Evolutionary conservation across 2,113 vertebrate species (phyloP), one percentile per base, ranked within the genome.

Genomic region (Jacana jacana): DNA sequence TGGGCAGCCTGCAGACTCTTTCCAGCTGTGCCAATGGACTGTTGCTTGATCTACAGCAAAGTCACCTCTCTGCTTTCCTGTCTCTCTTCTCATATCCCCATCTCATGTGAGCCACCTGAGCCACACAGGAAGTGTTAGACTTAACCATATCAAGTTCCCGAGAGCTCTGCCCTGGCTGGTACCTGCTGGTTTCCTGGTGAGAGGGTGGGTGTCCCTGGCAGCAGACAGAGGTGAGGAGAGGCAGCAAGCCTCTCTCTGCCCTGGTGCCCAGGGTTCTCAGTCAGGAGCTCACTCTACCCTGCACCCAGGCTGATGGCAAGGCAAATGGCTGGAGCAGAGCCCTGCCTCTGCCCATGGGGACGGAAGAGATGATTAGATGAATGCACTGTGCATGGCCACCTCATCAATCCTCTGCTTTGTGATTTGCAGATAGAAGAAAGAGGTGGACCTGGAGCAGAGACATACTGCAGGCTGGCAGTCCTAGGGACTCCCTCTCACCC

Each of bases 111-210:
- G 69, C 30, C 55, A 31, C 51, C 40, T 30, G 63, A 88, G 52
- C 19, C 52, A 19, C 48, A 20, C 6, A 44, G n/a, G 30, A 7
- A 35, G 42, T 42, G 10, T 42, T 42, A 42, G 42, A 42, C 42
- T 7, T 18, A 44, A 44, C 46, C 3, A 0, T 5, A 57, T 6
- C 11, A 30, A 48, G 17, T 12, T n/a, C 35, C 35, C 0, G 0
- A n/a, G 30, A 77, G 10, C 40, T 61, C 54, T 88, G 13, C 23
- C 22, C 55, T 39, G 18, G 13, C 37, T 69, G 24, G 9, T 86
- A 49, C 11, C 48, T 46, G 25, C 31, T 80, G 78, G 8, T n/a
- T 84, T 76, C 37, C 37, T 33, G 16, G 25, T 40, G 68, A 52
- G 24, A 51, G 11, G 10, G 11, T 1, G 12, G 44, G 23, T 30